Percentiles rank a stretch among this genome's conserved stretches.
Conservation (phyloP, 2,888 invertebrate genomes). For the Pherbina coryleti region DNA sequence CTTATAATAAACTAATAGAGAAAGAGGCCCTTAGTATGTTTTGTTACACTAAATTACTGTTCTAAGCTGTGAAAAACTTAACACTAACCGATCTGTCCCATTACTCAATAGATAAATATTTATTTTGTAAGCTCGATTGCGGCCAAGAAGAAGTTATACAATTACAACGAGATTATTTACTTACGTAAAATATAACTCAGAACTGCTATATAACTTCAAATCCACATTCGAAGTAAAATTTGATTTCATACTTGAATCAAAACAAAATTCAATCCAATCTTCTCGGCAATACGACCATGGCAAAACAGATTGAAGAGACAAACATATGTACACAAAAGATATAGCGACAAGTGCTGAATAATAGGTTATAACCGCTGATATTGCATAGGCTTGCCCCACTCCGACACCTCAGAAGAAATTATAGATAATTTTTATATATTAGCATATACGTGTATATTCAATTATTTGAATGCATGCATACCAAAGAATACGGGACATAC, state of each 20-base stretch:
- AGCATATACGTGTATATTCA: too few relatives aligned
- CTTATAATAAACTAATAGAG: too few relatives aligned
- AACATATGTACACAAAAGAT: slow-evolving; percentile 79
- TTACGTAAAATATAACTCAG: slow-evolving; percentile 10
- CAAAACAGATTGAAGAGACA: slow-evolving; percentile 77
- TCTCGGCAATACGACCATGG: slow-evolving; percentile 80
- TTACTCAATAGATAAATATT: too few relatives aligned
- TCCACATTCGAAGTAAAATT: not conserved
- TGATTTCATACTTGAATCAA: not conserved
- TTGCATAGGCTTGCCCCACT: slow-evolving; percentile 75
- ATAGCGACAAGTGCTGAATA: slow-evolving; percentile 82
- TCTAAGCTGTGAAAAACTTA: too few relatives aligned
- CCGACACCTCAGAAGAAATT: slow-evolving; percentile 73
- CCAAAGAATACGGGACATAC: not conserved
- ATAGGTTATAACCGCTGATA: slow-evolving; percentile 79
- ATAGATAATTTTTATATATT: not conserved
- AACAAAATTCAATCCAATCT: slow-evolving; percentile 52
- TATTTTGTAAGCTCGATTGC: too few relatives aligned
- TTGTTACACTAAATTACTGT: too few relatives aligned
- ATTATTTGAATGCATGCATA: not conserved
- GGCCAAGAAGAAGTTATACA: not conserved
- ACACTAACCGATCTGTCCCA: too few relatives aligned
- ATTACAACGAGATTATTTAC: not conserved
- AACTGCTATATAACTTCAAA: not conserved
- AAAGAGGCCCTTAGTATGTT: too few relatives aligned